Evolutionary conservation across 2,113 vertebrate species (phyloP).

Genomic region (Excalfactoria chinensis): DNA sequence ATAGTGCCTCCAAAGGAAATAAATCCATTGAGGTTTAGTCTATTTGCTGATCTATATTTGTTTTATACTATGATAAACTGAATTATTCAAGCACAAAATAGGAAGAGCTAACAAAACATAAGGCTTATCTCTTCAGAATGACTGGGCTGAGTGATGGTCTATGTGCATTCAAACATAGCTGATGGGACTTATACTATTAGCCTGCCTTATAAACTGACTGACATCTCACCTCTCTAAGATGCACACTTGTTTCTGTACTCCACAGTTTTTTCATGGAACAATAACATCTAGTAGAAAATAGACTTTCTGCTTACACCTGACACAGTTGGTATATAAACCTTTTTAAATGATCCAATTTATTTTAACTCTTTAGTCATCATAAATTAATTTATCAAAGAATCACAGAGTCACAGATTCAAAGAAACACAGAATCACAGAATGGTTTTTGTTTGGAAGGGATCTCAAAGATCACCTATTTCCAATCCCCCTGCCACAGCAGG

Average conservation of each 20-base stretch:
- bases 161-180: background rate
- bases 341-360: background rate
- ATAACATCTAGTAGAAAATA: background rate
- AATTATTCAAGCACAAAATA: background rate
- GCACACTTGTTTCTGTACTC: background rate
- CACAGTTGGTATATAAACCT: background rate
- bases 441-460: no score
- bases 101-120: background rate
- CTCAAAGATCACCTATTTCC: no score
- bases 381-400: background rate
- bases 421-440: no score
- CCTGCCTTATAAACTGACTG: background rate
- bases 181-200: background rate
- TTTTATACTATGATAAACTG: background rate
- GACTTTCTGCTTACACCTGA: background rate
- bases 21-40: background rate
- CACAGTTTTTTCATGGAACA: background rate
- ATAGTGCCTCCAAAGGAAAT: background rate
- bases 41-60: background rate
- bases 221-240: background rate
- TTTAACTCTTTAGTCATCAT: background rate
- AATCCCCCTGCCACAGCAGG: no score
- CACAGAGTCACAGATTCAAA: no score
- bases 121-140: background rate
- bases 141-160: background rate